Percentiles rank a stretch among this genome's conserved stretches.
These are phyloP conservation scores for Drosophila subquinaria DNA, from an alignment of 2,888 invertebrate species.

Conservation along the genomic window DNA sequence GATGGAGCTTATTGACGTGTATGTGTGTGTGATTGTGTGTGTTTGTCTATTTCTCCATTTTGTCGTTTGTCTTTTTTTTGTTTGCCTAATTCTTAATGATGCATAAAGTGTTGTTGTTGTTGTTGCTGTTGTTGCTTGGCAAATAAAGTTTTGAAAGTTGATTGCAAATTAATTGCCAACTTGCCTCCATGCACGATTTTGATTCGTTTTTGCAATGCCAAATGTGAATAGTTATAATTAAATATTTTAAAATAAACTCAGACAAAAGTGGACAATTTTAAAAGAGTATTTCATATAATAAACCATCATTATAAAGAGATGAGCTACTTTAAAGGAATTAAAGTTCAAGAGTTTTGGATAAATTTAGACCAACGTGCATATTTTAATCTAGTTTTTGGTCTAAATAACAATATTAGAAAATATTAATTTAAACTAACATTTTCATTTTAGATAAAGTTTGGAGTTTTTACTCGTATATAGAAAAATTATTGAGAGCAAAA, in stretches of 20 bases:
- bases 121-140: slow-evolving; percentile 43
- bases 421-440: too few species aligned
- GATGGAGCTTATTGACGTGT: slow-evolving; percentile 33
- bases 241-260: background rate
- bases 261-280: background rate
- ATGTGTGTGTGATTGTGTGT: slow-evolving; percentile 15
- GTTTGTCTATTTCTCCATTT: slow-evolving; percentile 74
- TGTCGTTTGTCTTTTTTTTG: slow-evolving; percentile 67
- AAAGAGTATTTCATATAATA: too few species aligned
- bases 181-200: slow-evolving; percentile 38
- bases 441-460: too few species aligned
- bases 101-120: slow-evolving; percentile 77
- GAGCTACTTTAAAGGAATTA: background rate
- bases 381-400: too few species aligned
- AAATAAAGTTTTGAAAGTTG: slow-evolving; percentile 74
- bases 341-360: background rate
- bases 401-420: too few species aligned
- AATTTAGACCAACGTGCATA: background rate
- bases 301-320: too few species aligned
- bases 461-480: too few species aligned
- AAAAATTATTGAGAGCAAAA: too few species aligned
- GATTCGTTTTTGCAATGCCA: slow-evolving; percentile 44
- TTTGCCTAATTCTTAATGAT: slow-evolving; percentile 81
- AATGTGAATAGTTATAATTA: slow-evolving; percentile 17
- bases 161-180: slow-evolving; percentile 79